These are phyloP conservation scores for Camponotus vicinus DNA, from an alignment of 1,140 invertebrate genomes.

Conservation along the genomic window DNA sequence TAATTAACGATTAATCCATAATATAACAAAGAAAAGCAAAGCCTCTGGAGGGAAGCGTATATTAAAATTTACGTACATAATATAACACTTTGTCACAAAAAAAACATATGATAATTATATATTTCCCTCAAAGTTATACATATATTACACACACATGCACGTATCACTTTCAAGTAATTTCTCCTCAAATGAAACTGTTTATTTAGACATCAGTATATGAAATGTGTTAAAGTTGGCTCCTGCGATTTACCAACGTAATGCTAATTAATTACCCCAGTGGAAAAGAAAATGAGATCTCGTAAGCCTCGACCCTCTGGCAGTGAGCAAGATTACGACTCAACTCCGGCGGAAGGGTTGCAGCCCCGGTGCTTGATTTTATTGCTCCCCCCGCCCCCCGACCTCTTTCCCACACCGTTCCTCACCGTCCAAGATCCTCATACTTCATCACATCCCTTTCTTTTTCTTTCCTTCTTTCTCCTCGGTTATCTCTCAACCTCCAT, in stretches of 20 bases:
- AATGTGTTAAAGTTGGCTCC: slow-evolving; percentile 49
- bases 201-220: slow-evolving; percentile 37
- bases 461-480: slow-evolving; percentile 69
- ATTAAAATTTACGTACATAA: no score
- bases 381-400: slow-evolving; percentile 70
- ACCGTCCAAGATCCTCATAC: slow-evolving; percentile 55
- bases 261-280: slow-evolving; percentile 80
- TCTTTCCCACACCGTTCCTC: slow-evolving; percentile 57
- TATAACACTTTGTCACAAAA: no score
- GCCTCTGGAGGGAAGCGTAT: no score
- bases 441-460: slow-evolving; percentile 74
- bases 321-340: slow-evolving; percentile 80
- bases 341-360: slow-evolving; percentile 81
- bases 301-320: slow-evolving; percentile 74
- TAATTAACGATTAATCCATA: no score
- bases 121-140: no score
- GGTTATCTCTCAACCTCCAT: slow-evolving; percentile 59
- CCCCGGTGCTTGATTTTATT: slow-evolving; percentile 84
- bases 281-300: slow-evolving; percentile 83
- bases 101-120: no score
- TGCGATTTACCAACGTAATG: slow-evolving; percentile 69
- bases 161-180: slow-evolving; percentile 6
- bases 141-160: no score
- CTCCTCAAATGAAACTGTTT: background rate
- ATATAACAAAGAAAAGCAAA: no score